Conservation (phyloP, 2,888 invertebrate species). For the Lasioglossum oenotherae region DNA sequence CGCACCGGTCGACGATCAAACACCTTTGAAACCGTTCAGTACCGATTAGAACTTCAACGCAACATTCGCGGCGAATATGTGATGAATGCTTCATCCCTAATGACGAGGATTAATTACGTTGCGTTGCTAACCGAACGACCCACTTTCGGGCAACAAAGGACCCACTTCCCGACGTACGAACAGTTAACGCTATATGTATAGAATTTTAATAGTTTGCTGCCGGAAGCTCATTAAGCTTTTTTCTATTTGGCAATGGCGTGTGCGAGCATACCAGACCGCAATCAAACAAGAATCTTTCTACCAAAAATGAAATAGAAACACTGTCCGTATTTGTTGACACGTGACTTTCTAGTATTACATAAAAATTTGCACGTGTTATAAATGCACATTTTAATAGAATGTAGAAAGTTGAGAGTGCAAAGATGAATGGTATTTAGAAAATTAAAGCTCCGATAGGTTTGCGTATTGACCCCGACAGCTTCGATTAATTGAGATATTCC, state of each 20-base stretch:
- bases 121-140: background rate
- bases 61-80: background rate
- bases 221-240: background rate
- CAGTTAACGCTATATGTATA: background rate
- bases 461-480: background rate
- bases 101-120: background rate
- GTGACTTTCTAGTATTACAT: too few species aligned
- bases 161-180: background rate
- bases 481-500: constrained; percentile 8
- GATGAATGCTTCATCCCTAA: background rate
- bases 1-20: background rate
- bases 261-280: background rate
- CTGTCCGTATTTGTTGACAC: background rate
- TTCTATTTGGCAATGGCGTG: background rate
- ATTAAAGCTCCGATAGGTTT: background rate
- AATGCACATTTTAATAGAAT: too few species aligned
- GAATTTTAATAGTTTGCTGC: background rate
- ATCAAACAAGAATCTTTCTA: background rate
- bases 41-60: background rate
- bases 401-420: background rate
- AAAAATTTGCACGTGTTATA: too few species aligned
- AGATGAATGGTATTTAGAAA: background rate
- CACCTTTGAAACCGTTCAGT: background rate
- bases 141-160: background rate
- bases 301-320: background rate